Percentiles rank a stretch among this genome's conserved stretches.
Evolutionary conservation across 2,888 invertebrate genomes (phyloP).

Genomic region (Eupithecia exiguata): DNA sequence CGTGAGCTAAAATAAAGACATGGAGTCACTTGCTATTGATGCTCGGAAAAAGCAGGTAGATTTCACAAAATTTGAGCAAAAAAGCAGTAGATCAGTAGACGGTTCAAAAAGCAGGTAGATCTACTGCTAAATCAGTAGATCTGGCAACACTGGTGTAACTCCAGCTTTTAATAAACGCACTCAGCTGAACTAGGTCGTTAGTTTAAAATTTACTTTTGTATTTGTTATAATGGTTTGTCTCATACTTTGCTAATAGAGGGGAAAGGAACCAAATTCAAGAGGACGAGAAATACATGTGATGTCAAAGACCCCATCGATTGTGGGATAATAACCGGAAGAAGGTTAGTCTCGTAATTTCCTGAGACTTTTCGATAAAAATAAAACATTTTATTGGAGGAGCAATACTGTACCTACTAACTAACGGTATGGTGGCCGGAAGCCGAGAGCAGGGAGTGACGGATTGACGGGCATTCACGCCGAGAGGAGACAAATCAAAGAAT

Average conservation of each 20-base stretch:
- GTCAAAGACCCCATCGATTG: too few relatives aligned
- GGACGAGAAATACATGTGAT: too few relatives aligned
- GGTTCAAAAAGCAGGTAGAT: too few relatives aligned
- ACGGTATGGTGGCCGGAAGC: slow-evolving; percentile 49
- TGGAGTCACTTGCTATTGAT: too few relatives aligned
- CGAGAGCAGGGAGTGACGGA: slow-evolving; percentile 60
- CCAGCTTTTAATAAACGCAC: neutral
- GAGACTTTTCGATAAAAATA: neutral
- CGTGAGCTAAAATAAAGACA: too few relatives aligned
- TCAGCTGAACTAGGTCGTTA: neutral
- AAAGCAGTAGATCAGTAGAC: too few relatives aligned
- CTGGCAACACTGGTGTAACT: too few relatives aligned
- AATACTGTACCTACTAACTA: slow-evolving; percentile 22
- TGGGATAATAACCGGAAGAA: too few relatives aligned
- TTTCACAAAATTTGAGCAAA: too few relatives aligned
- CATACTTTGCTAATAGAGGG: neutral
- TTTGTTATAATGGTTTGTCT: neutral
- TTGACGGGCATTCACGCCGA: slow-evolving; percentile 59
- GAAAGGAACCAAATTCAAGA: too few relatives aligned
- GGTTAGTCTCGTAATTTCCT: neutral
- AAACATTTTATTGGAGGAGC: neutral
- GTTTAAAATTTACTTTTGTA: neutral
- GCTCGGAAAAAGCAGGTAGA: too few relatives aligned
- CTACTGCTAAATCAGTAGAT: too few relatives aligned
- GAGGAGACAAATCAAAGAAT: slow-evolving; percentile 65